These are phyloP conservation scores for Staurois parvus DNA, from an alignment of 2,797 vertebrate genomes.

Conservation along the genomic window DNA sequence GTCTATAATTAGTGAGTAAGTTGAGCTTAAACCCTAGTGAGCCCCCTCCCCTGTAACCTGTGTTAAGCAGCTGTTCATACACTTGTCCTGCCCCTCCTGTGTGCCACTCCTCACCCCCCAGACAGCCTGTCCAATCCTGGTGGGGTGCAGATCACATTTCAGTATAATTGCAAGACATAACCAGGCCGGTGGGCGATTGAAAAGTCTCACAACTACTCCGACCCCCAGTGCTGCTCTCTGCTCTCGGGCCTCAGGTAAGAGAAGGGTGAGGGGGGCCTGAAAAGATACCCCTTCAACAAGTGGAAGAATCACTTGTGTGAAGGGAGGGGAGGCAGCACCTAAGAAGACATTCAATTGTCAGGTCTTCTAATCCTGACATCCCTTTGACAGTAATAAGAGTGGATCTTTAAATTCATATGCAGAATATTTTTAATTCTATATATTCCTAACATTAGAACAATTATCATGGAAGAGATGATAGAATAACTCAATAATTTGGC, in stretches of 20 bases:
- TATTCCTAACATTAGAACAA: no score
- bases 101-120: slow-evolving; percentile 25
- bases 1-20: slow-evolving; percentile 61
- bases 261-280: background rate
- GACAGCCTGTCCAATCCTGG: slow-evolving; percentile 35
- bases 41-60: slow-evolving; percentile 52
- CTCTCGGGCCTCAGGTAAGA: slow-evolving; percentile 80
- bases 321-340: slow-evolving; percentile 9
- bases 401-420: no score
- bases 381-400: background rate
- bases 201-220: slow-evolving; percentile 59
- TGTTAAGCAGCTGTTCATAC: slow-evolving; percentile 50
- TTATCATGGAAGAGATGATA: background rate
- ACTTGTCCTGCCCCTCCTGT: slow-evolving; percentile 41
- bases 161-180: slow-evolving; percentile 61
- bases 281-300: slow-evolving; percentile 37
- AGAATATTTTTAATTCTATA: no score
- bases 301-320: background rate
- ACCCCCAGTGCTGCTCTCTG: slow-evolving; percentile 75
- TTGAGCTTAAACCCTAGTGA: slow-evolving; percentile 22
- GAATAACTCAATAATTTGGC: background rate
- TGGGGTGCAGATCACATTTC: slow-evolving; percentile 57
- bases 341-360: background rate
- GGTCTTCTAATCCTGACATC: background rate
- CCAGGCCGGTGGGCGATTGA: slow-evolving; percentile 55